These are phyloP conservation scores for Pleuronectes platessa DNA, from an alignment of 2,113 vertebrate species.

Conservation along the genomic window DNA sequence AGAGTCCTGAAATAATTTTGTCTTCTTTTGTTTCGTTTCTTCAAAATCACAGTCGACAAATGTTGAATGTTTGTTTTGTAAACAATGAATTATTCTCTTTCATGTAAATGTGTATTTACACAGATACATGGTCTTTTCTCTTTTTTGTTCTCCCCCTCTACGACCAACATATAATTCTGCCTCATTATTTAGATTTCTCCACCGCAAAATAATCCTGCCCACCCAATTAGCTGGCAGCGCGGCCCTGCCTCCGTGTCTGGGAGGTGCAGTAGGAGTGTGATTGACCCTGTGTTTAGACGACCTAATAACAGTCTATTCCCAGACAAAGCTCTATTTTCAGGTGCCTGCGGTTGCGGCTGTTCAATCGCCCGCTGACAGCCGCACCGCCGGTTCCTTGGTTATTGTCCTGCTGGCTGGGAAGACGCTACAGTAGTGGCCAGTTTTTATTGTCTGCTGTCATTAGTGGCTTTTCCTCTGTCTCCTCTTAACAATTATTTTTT, in stretches of 20 bases:
- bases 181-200: slow-evolving; percentile 46
- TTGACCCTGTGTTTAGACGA: slow-evolving; percentile 56
- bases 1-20: slow-evolving; percentile 30
- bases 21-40: neutral
- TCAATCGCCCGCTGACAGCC: slow-evolving; percentile 35
- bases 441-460: slow-evolving; percentile 79
- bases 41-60: neutral
- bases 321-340: slow-evolving; percentile 74
- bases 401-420: slow-evolving; percentile 62
- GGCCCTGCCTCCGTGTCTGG: slow-evolving; percentile 19
- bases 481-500: slow-evolving; percentile 72
- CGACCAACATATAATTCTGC: slow-evolving; percentile 23
- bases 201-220: slow-evolving; percentile 61
- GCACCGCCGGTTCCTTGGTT: slow-evolving; percentile 39
- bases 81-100: neutral
- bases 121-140: slow-evolving; percentile 1
- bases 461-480: slow-evolving; percentile 78
- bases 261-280: slow-evolving; percentile 31
- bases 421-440: slow-evolving; percentile 52
- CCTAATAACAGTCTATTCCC: slow-evolving; percentile 70
- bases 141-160: too few species aligned
- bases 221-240: slow-evolving; percentile 53
- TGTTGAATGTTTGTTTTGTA: neutral
- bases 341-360: slow-evolving; percentile 58
- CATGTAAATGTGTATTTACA: slow-evolving; percentile 28